Percentiles rank a stretch among this genome's conserved stretches.
Evolutionary conservation across 2,888 invertebrate species (phyloP).

Genomic region (Volucella inflata): DNA sequence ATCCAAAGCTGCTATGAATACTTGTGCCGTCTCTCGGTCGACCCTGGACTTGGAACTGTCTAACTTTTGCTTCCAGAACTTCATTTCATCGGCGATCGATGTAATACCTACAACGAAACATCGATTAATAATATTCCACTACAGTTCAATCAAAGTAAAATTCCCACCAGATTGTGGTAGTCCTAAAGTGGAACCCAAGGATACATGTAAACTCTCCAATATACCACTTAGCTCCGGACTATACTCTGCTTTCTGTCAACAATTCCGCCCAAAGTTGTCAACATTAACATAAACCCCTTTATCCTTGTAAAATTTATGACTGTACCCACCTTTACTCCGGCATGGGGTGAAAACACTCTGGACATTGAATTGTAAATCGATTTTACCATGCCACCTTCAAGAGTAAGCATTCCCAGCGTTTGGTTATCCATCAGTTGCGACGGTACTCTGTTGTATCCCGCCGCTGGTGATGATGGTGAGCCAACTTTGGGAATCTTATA

Average conservation of each 20-base stretch:
- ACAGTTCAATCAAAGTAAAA: slow-evolving; percentile 3
- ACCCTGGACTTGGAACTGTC: slow-evolving; percentile 81
- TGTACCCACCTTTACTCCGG: slow-evolving; percentile 80
- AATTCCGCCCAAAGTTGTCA: slow-evolving; percentile 42
- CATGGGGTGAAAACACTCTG: slow-evolving; percentile 83
- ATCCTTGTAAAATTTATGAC: slow-evolving; percentile 17
- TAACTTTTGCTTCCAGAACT: slow-evolving; percentile 82
- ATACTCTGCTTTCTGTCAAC: slow-evolving; percentile 81
- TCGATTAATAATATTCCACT: not conserved
- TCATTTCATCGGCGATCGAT: slow-evolving; percentile 82
- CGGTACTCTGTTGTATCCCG: slow-evolving; percentile 48
- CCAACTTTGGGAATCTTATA: slow-evolving; percentile 84
- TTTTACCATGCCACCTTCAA: slow-evolving; percentile 84
- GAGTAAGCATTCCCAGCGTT: slow-evolving; percentile 83
- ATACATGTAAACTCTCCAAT: slow-evolving; percentile 83
- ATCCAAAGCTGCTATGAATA: slow-evolving; percentile 81
- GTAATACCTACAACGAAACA: slow-evolving; percentile 79
- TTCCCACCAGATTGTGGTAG: slow-evolving; percentile 82
- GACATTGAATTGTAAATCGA: slow-evolving; percentile 84
- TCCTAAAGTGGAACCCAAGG: slow-evolving; percentile 82
- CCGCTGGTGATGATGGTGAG: slow-evolving; percentile 39
- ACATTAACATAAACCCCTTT: slow-evolving; percentile 62
- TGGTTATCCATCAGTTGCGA: slow-evolving; percentile 76
- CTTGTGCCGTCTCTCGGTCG: slow-evolving; percentile 82
- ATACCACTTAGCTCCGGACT: slow-evolving; percentile 82